phyloP scores from a whole-genome alignment of 2,797 vertebrate species.

The Neopelma chrysocephalum region DNA sequence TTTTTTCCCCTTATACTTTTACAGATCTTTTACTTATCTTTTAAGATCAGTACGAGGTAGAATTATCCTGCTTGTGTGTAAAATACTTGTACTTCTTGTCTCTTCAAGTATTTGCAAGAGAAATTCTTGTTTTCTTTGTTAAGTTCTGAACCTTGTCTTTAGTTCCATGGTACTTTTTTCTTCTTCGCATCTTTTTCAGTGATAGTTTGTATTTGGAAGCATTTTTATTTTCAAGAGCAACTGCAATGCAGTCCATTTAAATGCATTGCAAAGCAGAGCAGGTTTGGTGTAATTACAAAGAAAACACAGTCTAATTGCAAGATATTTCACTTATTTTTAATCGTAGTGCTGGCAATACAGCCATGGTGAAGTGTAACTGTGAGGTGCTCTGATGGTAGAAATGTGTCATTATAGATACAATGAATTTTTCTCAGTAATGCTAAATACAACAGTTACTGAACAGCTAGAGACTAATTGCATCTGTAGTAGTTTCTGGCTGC shows the following conservation, averaged over 20 bases:
- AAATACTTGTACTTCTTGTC: background rate
- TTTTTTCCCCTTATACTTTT: background rate
- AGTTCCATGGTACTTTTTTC: background rate
- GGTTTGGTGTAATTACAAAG: background rate
- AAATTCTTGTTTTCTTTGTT: background rate
- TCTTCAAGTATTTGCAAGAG: background rate
- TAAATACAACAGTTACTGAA: background rate
- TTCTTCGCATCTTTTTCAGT: background rate
- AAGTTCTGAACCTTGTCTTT: background rate
- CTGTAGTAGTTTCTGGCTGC: background rate
- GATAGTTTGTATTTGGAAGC: background rate
- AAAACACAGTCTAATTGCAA: background rate
- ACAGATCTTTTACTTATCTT: background rate
- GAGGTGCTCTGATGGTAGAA: background rate
- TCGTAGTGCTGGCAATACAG: background rate
- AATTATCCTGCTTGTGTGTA: background rate
- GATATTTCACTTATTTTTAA: background rate
- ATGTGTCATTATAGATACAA: background rate
- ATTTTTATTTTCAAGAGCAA: background rate
- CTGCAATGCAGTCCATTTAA: slow-evolving; percentile 11
- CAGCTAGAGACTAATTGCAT: background rate
- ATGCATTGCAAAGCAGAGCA: background rate
- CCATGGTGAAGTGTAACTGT: background rate
- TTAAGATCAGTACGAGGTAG: background rate
- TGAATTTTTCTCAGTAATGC: background rate